Conservation (phyloP, 2,888 invertebrate genomes). For the Luperina nickerlii region DNA sequence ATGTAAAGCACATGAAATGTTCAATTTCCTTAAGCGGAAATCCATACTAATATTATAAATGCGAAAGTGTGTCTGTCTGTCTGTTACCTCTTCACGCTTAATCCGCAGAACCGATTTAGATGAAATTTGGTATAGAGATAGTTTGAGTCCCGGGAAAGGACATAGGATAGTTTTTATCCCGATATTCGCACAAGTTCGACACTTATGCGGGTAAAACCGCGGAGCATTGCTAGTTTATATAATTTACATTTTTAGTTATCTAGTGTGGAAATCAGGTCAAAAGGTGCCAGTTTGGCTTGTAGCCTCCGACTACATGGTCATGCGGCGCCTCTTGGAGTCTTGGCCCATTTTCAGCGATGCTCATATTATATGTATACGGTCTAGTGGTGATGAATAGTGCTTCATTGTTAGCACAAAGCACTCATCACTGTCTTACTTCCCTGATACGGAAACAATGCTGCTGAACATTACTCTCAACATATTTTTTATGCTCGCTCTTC, state of each 20-base stretch:
- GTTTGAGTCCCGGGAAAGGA: too few species aligned
- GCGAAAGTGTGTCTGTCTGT: too few species aligned
- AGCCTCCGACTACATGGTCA: too few species aligned
- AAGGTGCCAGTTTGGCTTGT: background rate
- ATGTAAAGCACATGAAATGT: background rate
- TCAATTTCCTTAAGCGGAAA: background rate
- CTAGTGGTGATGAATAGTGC: constrained; percentile 29
- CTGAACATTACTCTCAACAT: constrained; percentile 7
- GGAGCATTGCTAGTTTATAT: background rate
- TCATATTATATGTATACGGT: constrained; percentile 12
- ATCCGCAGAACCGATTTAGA: too few species aligned
- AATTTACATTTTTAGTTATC: background rate
- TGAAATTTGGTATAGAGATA: too few species aligned
- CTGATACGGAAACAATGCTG: constrained; percentile 12
- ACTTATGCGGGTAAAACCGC: too few species aligned
- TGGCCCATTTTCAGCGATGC: constrained; percentile 32
- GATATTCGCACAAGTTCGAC: too few species aligned
- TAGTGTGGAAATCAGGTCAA: constrained; percentile 13
- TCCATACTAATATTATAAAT: too few species aligned
- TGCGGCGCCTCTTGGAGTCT: background rate
- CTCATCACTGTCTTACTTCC: constrained; percentile 34
- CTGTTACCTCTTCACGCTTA: too few species aligned
- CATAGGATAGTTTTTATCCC: too few species aligned
- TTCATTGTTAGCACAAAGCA: constrained; percentile 29
- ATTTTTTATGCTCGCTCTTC: constrained; percentile 18